Percentiles rank a stretch among this genome's conserved stretches.
These are phyloP conservation scores for Riptortus pedestris DNA, from an alignment of 1,140 invertebrate species.

Conservation along the genomic window DNA sequence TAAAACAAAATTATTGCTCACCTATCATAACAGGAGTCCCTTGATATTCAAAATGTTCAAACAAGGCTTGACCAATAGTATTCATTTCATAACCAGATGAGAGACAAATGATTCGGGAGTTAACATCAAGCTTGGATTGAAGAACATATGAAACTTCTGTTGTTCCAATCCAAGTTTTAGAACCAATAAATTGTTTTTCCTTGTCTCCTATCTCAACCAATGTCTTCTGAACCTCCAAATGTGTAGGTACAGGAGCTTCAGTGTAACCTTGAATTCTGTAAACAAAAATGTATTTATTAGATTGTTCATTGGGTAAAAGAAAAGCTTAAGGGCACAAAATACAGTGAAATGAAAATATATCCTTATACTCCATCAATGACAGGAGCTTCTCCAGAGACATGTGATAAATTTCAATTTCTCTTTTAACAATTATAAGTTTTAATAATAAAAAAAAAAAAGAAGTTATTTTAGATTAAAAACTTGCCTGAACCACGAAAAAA, in stretches of 20 bases:
- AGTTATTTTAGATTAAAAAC: no score
- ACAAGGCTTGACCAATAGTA: conserved; percentile 66
- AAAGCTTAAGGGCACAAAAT: no score
- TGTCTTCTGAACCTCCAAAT: conserved; percentile 83
- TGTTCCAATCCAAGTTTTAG: conserved; percentile 94
- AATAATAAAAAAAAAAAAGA: no score
- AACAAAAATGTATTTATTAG: no score
- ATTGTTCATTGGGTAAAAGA: no score
- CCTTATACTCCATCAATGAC: no score
- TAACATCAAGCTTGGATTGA: conserved; percentile 66
- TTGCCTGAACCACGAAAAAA: no score
- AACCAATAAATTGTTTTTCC: conserved; percentile 72
- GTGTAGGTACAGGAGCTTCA: conserved; percentile 67
- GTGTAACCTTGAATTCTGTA: conserved; percentile 77
- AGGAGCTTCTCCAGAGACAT: no score
- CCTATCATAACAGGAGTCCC: conserved; percentile 98
- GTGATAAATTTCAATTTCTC: no score
- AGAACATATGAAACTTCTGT: conserved; percentile 91
- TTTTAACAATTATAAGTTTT: no score
- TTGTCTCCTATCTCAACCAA: conserved; percentile 94
- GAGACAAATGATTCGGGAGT: conserved; percentile 74
- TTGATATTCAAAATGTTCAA: conserved; percentile 81
- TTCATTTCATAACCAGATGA: conserved; percentile 72
- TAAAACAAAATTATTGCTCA: no score
- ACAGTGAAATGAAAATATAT: no score